Evolutionary conservation across 2,888 invertebrate species (phyloP).

Genomic region (Parthenolecanium corni): DNA sequence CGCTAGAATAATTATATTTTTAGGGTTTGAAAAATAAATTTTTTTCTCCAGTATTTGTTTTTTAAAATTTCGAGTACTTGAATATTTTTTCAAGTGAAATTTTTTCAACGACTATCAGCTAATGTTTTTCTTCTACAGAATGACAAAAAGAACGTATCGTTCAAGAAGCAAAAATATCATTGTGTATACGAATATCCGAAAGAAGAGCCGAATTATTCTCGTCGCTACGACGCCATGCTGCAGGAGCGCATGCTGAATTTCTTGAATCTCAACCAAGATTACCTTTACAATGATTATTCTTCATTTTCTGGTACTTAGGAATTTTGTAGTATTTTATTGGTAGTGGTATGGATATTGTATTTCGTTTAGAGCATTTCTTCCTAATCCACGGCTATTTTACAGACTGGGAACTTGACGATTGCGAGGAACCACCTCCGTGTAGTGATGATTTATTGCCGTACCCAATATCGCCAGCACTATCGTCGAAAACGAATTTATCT

Average conservation of each 20-base stretch:
- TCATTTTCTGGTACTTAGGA: slow-evolving; percentile 45
- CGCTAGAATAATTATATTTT: no score
- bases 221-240: slow-evolving; percentile 15
- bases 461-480: neutral
- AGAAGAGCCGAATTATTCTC: slow-evolving; percentile 44
- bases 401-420: slow-evolving; percentile 28
- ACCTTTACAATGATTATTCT: slow-evolving; percentile 40
- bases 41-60: no score
- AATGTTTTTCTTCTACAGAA: slow-evolving; percentile 37
- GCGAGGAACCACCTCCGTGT: neutral
- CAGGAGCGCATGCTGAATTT: slow-evolving; percentile 15
- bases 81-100: no score
- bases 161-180: slow-evolving; percentile 72
- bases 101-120: neutral
- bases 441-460: slow-evolving; percentile 13
- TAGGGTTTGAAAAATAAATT: no score
- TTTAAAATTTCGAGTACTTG: no score
- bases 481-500: neutral
- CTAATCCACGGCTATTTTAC: neutral
- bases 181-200: slow-evolving; percentile 75
- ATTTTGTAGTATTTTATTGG: slow-evolving; percentile 6
- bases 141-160: slow-evolving; percentile 58
- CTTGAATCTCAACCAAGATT: slow-evolving; percentile 6
- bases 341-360: no score
- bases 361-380: no score